phyloP scores from a whole-genome alignment of 92 coral and sea anemone genomes.

The Zoanthus solanderi region DNA sequence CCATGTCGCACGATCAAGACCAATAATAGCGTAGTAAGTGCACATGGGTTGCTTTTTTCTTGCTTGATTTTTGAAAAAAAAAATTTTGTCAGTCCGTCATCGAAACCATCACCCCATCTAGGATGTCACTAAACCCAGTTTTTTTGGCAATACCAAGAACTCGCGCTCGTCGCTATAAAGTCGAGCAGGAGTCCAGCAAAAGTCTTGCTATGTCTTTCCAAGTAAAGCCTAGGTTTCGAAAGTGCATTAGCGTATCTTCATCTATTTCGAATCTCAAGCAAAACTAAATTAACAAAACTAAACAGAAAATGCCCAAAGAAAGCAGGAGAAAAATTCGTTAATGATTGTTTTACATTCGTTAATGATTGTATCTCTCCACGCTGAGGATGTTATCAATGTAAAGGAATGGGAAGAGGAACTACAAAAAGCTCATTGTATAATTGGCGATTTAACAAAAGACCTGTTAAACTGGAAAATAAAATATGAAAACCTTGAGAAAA shows the following conservation, averaged over 20 bases:
- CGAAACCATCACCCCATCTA: constrained; percentile 43
- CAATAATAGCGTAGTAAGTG: not conserved
- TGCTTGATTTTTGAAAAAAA: too few species aligned
- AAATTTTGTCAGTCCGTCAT: too few species aligned
- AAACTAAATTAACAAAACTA: not conserved
- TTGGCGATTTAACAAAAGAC: constrained; percentile 5
- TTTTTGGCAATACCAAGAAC: constrained; percentile 66
- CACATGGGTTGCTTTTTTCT: not conserved
- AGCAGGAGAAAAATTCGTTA: constrained; percentile 7
- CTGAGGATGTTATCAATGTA: constrained; percentile 23
- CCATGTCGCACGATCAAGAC: too few species aligned
- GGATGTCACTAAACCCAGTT: constrained; percentile 59
- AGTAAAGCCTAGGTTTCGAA: constrained; percentile 72
- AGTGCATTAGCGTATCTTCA: constrained; percentile 71
- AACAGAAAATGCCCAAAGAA: not conserved
- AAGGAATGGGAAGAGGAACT: constrained; percentile 32
- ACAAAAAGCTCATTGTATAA: not conserved
- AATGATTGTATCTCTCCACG: not conserved
- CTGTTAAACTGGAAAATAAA: constrained; percentile 29
- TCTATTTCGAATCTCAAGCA: constrained; percentile 56
- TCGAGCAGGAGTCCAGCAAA: constrained; percentile 73
- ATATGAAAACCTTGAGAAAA: constrained; percentile 33
- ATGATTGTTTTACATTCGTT: not conserved
- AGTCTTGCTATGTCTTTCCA: constrained; percentile 78
- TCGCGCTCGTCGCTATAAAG: constrained; percentile 74